These are phyloP conservation scores for Nycticryphes semicollaris DNA, from an alignment of 2,113 vertebrate species.

Conservation along the genomic window DNA sequence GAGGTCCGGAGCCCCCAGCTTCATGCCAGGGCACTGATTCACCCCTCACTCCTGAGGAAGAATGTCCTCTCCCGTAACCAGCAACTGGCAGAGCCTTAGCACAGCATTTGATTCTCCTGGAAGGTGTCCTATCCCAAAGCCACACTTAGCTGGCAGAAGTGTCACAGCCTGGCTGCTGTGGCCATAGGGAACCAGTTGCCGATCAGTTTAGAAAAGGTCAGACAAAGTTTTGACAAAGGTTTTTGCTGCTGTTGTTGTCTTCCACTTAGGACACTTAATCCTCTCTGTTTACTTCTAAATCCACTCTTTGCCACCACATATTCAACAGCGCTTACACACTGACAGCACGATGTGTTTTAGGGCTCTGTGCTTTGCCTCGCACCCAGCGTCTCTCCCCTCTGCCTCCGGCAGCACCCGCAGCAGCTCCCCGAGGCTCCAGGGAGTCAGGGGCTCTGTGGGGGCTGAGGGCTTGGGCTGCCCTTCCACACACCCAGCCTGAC, in stretches of 20 bases:
- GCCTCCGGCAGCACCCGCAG: neutral
- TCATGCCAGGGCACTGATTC: neutral
- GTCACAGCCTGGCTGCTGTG: neutral
- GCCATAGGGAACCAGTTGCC: neutral
- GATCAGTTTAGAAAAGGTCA: neutral
- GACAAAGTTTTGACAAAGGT: neutral
- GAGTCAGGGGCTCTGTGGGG: too few species aligned
- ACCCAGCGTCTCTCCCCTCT: neutral
- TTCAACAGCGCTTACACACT: neutral
- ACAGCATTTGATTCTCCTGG: neutral
- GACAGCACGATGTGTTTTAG: neutral
- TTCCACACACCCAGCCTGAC: neutral
- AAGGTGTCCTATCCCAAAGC: neutral
- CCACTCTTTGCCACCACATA: neutral
- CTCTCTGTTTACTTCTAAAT: neutral
- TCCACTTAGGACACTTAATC: conserved; percentile 3
- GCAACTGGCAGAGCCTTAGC: accelerated
- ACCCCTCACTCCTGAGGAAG: neutral
- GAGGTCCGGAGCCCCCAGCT: conserved; percentile 12
- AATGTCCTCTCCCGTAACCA: neutral
- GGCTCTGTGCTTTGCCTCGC: neutral
- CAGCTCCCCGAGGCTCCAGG: neutral
- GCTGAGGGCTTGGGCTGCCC: accelerated
- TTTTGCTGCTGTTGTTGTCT: neutral
- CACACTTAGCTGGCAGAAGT: neutral